Percentiles rank a stretch among this genome's conserved stretches.
Conservation (phyloP, 1,140 invertebrate species). For the Drosophila obscura region DNA sequence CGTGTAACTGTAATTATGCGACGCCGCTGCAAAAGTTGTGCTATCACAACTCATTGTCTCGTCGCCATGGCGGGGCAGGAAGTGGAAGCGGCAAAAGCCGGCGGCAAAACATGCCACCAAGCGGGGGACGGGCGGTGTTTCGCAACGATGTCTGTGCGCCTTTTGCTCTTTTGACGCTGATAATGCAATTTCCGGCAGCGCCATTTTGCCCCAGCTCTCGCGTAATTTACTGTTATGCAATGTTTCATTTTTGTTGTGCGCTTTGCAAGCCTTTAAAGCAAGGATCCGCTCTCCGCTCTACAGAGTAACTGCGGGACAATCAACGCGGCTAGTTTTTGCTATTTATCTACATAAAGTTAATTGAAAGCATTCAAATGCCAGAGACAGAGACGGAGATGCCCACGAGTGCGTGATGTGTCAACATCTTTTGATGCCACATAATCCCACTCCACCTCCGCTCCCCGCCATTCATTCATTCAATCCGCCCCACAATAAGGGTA, state of each 20-base stretch:
- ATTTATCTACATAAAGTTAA: conserved; percentile 81
- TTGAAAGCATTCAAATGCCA: conserved; percentile 77
- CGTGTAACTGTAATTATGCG: conserved; percentile 69
- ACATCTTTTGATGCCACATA: conserved; percentile 71
- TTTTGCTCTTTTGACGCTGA: conserved; percentile 76
- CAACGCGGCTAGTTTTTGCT: conserved; percentile 35
- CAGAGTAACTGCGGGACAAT: conserved; percentile 27
- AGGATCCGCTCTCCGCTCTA: neutral
- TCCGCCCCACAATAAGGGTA: conserved; percentile 14
- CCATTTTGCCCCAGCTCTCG: conserved; percentile 9
- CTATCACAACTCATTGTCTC: conserved; percentile 80
- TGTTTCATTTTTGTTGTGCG: conserved; percentile 71
- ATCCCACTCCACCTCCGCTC: conserved; percentile 27
- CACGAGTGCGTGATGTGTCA: conserved; percentile 70
- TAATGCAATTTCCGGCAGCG: conserved; percentile 76
- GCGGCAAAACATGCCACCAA: conserved; percentile 58
- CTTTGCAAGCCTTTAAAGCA: conserved; percentile 49
- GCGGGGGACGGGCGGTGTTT: conserved; percentile 2
- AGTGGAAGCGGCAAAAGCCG: conserved; percentile 67
- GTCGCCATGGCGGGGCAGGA: conserved; percentile 51
- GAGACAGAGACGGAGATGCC: neutral
- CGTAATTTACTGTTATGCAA: conserved; percentile 79
- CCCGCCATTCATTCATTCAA: conserved; percentile 8
- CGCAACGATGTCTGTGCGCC: conserved; percentile 9
- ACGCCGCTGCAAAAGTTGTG: conserved; percentile 68